These are phyloP conservation scores for Habropoda laboriosa DNA, from an alignment of 1,140 invertebrate species.

Conservation along the genomic window DNA sequence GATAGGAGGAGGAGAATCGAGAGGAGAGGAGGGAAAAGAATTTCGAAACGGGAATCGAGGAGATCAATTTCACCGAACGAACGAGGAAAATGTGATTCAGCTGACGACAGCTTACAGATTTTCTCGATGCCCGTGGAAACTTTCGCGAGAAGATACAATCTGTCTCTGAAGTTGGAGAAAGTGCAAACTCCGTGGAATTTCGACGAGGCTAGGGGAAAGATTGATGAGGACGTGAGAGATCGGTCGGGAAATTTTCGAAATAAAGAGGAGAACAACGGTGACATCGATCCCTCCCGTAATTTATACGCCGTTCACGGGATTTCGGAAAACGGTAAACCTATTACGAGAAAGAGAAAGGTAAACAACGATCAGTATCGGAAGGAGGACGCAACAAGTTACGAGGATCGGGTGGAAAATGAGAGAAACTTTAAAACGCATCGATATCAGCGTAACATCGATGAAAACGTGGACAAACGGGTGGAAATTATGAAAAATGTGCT, in stretches of 20 bases:
- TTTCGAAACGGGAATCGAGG: background rate
- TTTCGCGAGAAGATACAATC: slow-evolving; percentile 66
- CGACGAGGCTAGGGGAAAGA: background rate
- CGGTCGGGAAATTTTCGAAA: background rate
- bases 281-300: background rate
- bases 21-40: slow-evolving; percentile 4
- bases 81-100: background rate
- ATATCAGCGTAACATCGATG: slow-evolving; percentile 61
- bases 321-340: background rate
- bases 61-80: slow-evolving; percentile 7
- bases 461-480: slow-evolving; percentile 31
- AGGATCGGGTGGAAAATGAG: background rate
- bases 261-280: background rate
- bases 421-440: slow-evolving; percentile 41
- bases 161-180: slow-evolving; percentile 50
- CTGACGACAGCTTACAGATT: slow-evolving; percentile 29
- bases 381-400: background rate
- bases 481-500: slow-evolving; percentile 61
- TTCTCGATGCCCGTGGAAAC: slow-evolving; percentile 56
- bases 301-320: background rate
- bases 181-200: slow-evolving; percentile 31
- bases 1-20: too few relatives aligned
- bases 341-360: background rate
- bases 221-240: background rate
- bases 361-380: background rate